Evolutionary conservation across 1,140 invertebrate species (phyloP).

Genomic region (Penaeus vannamei): DNA sequence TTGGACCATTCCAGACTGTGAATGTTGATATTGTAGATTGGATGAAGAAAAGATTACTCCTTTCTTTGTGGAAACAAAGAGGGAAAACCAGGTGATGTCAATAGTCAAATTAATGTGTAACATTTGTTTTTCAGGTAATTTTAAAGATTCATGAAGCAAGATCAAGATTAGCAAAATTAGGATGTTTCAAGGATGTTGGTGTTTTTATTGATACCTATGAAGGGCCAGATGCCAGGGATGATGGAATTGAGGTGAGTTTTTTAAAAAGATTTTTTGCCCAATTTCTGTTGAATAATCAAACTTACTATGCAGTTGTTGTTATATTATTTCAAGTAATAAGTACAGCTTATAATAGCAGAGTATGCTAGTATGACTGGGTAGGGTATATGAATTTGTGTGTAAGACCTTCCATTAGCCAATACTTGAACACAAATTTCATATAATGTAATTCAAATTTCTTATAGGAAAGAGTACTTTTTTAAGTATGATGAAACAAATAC

Average conservation of each 20-base stretch:
- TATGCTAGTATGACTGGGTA: too few relatives aligned
- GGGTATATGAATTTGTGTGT: too few relatives aligned
- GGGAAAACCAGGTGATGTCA: too few relatives aligned
- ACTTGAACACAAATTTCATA: too few relatives aligned
- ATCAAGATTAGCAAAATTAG: constrained; percentile 81
- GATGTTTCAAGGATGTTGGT: constrained; percentile 86
- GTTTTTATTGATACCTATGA: constrained; percentile 88
- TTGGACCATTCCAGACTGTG: constrained; percentile 3
- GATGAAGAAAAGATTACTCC: not conserved
- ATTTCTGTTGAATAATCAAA: not conserved
- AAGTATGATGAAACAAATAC: too few relatives aligned
- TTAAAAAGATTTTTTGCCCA: not conserved
- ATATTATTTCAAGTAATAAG: too few relatives aligned
- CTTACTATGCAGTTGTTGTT: too few relatives aligned
- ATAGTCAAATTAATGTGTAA: not conserved
- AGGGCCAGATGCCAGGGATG: constrained; percentile 79
- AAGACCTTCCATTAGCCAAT: too few relatives aligned
- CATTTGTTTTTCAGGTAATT: constrained; percentile 71
- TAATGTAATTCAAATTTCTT: too few relatives aligned
- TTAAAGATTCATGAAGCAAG: constrained; percentile 76
- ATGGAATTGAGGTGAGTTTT: constrained; percentile 82
- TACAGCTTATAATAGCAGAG: too few relatives aligned
- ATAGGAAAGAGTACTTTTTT: too few relatives aligned
- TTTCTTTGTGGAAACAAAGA: too few relatives aligned
- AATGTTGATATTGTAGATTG: not conserved